These are phyloP conservation scores for Leptocoma aspasia DNA, from an alignment of 2,113 vertebrate species.

Conservation along the genomic window DNA sequence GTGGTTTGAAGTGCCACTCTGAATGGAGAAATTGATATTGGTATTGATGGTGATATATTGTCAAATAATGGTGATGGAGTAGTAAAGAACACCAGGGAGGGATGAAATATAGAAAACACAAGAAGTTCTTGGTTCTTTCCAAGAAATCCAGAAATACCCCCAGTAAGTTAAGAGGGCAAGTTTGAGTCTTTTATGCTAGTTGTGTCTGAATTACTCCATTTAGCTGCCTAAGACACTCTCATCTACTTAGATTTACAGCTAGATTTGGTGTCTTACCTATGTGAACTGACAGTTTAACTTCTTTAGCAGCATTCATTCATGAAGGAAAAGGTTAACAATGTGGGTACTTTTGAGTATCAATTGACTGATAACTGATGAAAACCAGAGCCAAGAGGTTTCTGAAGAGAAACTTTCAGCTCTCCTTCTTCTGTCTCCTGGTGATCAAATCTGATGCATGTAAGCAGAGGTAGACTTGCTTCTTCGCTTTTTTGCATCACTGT, in stretches of 20 bases:
- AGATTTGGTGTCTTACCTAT: background rate
- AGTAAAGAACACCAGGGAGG: background rate
- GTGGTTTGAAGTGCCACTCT: background rate
- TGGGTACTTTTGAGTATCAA: background rate
- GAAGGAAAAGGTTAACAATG: background rate
- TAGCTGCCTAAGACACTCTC: background rate
- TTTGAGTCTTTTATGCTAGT: background rate
- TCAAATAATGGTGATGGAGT: background rate
- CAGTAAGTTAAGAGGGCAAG: background rate
- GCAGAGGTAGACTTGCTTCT: background rate
- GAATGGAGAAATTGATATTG: background rate
- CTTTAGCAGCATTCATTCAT: background rate
- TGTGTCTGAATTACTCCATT: background rate
- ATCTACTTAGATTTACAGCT: background rate
- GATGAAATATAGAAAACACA: background rate
- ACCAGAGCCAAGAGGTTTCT: background rate
- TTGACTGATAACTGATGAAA: background rate
- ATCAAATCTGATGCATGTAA: background rate
- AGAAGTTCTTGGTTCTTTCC: background rate
- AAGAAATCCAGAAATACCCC: background rate
- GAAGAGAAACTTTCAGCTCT: background rate
- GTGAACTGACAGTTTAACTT: background rate
- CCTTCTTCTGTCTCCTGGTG: background rate
- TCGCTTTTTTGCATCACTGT: fast-evolving
- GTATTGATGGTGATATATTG: background rate